Base-by-base conservation (phyloP, 1,140 invertebrate genomes). In the Bombus consobrinus region DNA sequence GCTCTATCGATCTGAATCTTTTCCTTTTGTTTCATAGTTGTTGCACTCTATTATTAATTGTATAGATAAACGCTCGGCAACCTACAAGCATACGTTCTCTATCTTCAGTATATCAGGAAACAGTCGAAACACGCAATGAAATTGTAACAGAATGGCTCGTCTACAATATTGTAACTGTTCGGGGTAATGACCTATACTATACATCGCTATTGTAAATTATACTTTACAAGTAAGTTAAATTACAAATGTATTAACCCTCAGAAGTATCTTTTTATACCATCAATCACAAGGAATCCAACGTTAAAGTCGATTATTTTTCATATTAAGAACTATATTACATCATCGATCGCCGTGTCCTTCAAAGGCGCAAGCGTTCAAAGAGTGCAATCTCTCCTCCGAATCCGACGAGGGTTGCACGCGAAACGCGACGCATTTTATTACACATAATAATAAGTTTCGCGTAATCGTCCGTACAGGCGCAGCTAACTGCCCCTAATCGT, bases 401-500 rank as follows among this genome's bases (percentile, higher is more conserved):
- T 2, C 37, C 8, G 10, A 3, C 25, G 1, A 32, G 4, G 10
- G 5, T 8, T 28, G 28, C 68, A 57, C 68, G 43, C 41, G 43
- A 53, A 12, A 39, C 79, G 22, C 34, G 68, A 62, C 41, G 71
- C 71, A 57, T 66, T 83, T 76, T 68, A 68, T 53, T 76, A 62
- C 43, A 25, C 43, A 15, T 71, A 82, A 86, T 77, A 86, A 83
- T 71, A 83, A 86, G 53, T 72, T 76, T 2, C 53, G 22, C 62
- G 57, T 71, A 78, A 84, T 83, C 64, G 81, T 66, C 28, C 62
- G 34, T 43, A 32, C 32, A 77, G 57, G 75, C 85, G 71, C 71
- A 69, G 74, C 73, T 71, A 80, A 79, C 41, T 76, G 34, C 28
- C 37, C 57, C 71, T 88, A 86, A 90, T 90, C 88, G 83, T 76